phyloP scores from a whole-genome alignment of 2,113 vertebrate genomes.

The Bettongia penicillata region DNA sequence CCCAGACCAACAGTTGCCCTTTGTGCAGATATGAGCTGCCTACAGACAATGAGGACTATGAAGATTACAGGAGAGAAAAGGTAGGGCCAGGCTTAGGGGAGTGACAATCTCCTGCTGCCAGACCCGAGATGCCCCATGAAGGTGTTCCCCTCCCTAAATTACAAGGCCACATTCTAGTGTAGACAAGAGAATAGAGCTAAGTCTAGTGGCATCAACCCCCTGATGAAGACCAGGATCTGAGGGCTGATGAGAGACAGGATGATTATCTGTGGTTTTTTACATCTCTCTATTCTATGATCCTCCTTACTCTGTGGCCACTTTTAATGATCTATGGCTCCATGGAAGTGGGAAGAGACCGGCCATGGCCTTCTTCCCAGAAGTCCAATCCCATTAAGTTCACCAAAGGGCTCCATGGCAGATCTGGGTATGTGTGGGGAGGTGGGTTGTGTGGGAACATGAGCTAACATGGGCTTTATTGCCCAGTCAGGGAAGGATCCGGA shows the following conservation, averaged over 20 bases:
- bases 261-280: neutral
- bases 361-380: neutral
- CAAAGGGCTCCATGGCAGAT: neutral
- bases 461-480: neutral
- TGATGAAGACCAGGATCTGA: neutral
- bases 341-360: neutral
- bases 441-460: neutral
- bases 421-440: neutral
- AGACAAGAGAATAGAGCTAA: neutral
- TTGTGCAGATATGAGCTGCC: slow-evolving; percentile 92
- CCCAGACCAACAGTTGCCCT: slow-evolving; percentile 93
- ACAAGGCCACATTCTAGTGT: neutral
- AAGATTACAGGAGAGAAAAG: slow-evolving; percentile 93
- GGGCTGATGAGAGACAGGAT: neutral
- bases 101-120: neutral
- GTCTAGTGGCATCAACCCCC: neutral
- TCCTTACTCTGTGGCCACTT: neutral
- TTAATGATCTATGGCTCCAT: neutral
- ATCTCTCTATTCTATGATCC: neutral
- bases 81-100: slow-evolving; percentile 74
- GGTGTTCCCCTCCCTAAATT: neutral
- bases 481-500: neutral
- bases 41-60: slow-evolving; percentile 91
- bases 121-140: neutral
- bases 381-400: neutral